These are phyloP conservation scores for Chrysolina haemoptera DNA, from an alignment of 2,888 invertebrate genomes.

Conservation along the genomic window DNA sequence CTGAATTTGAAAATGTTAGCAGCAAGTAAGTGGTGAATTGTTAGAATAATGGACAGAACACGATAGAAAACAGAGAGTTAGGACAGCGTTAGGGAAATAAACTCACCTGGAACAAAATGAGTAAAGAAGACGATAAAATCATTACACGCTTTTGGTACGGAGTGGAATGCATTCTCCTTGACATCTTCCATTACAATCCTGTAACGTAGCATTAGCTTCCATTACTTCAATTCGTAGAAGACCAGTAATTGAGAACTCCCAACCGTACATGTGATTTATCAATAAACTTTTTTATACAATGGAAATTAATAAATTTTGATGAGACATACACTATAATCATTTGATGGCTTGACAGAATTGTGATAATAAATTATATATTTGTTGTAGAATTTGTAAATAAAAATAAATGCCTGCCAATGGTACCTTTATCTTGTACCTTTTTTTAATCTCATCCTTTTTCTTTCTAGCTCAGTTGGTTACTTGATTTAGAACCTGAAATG, in stretches of 20 bases:
- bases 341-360: no score
- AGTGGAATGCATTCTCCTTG: conserved; percentile 76
- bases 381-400: no score
- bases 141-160: conserved; percentile 74
- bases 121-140: conserved; percentile 58
- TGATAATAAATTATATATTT: no score
- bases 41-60: conserved; percentile 24
- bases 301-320: no score
- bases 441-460: no score
- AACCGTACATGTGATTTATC: neutral
- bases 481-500: no score
- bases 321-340: no score
- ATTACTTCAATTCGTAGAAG: conserved; percentile 17
- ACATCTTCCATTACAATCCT: conserved; percentile 69
- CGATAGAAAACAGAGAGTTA: conserved; percentile 15
- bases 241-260: neutral
- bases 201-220: conserved; percentile 55
- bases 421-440: no score
- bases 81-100: conserved; percentile 23
- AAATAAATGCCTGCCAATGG: no score
- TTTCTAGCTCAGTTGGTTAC: no score
- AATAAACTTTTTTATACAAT: no score
- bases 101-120: conserved; percentile 60
- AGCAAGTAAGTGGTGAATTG: neutral
- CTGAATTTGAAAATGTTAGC: neutral